Base-by-base conservation (phyloP, 2,888 invertebrate genomes). In the Heliconius hortense region DNA sequence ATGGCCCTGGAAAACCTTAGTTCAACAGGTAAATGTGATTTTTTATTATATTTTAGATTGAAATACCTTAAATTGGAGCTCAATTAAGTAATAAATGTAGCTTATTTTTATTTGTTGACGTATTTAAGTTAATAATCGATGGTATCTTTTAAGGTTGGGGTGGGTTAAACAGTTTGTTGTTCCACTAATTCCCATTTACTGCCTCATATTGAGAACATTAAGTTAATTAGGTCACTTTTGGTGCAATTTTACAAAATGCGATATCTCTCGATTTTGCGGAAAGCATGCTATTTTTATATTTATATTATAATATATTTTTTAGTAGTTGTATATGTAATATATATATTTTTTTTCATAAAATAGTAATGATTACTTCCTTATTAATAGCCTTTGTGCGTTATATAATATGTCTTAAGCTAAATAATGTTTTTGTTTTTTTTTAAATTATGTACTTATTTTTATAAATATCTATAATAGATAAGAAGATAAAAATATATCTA, bases 1-100 rank as follows among this genome's bases (percentile, higher is more conserved):
- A 69, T 69, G 69, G 69, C 69, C 56, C 69, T 69, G 69, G 69
- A 35, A 60, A 39, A 60, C 21, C 39, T 35, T 21, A 60, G 10
- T 60, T 60, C 71, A 71, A 71, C 71, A 71, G 71, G 71, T 71
- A 71, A 71, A 69, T 56, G 26, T 18, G 7, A n/a, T 21, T 69
- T 56, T 31, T 53, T 53, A n/a, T 69, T 31, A 35, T 56, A 56
- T 69, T 69, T 15, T 56, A 13, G 2, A n/a, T 56, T 31, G 8
- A 39, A 56, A 56, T 24, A 13, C 1, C 13, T 39, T 43, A 24
- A 39, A 35, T 39, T 39, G 13, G 24, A 7, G 35, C 8, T 39
- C 15, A 39, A 39, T 66, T 66, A 66, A 15, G 39, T 66, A 24
- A 39, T 39, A 4, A 24, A n/a, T 3, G 4, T 24, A 13, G 15